These are phyloP conservation scores for Nebria salina DNA, from an alignment of 2,888 invertebrate genomes.

Conservation along the genomic window DNA sequence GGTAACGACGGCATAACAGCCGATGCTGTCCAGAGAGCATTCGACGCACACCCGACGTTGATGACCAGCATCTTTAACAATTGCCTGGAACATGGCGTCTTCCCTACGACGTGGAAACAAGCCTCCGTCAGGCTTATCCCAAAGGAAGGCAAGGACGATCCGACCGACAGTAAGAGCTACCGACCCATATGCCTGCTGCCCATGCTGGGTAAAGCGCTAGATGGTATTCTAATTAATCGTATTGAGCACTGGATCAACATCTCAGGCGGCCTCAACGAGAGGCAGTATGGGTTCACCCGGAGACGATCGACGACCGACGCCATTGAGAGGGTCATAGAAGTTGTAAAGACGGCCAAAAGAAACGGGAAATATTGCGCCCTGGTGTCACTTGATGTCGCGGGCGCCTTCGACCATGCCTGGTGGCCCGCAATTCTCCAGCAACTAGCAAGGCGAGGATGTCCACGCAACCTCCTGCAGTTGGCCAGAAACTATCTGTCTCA, in stretches of 20 bases:
- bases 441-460: slow-evolving; percentile 46
- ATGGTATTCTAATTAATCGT: slow-evolving; percentile 21
- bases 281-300: slow-evolving; percentile 37
- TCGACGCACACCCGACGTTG: not conserved
- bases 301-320: slow-evolving; percentile 32
- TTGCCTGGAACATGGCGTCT: slow-evolving; percentile 22
- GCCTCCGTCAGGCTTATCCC: slow-evolving; percentile 51
- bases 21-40: slow-evolving; percentile 25
- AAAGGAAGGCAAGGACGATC: slow-evolving; percentile 49
- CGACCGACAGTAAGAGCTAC: slow-evolving; percentile 41
- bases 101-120: slow-evolving; percentile 50
- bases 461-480: slow-evolving; percentile 35
- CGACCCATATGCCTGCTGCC: slow-evolving; percentile 40
- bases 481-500: slow-evolving; percentile 17
- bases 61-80: slow-evolving; percentile 24
- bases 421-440: slow-evolving; percentile 50
- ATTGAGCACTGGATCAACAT: slow-evolving; percentile 12
- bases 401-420: slow-evolving; percentile 53
- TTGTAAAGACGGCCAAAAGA: slow-evolving; percentile 19
- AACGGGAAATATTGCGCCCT: slow-evolving; percentile 41
- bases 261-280: not conserved
- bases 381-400: slow-evolving; percentile 16
- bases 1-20: slow-evolving; percentile 40
- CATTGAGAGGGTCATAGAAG: slow-evolving; percentile 16
- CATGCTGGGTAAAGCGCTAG: slow-evolving; percentile 37